Evolutionary conservation across 2,888 invertebrate genomes (phyloP).

Genomic region (Drosophila meridiana): DNA sequence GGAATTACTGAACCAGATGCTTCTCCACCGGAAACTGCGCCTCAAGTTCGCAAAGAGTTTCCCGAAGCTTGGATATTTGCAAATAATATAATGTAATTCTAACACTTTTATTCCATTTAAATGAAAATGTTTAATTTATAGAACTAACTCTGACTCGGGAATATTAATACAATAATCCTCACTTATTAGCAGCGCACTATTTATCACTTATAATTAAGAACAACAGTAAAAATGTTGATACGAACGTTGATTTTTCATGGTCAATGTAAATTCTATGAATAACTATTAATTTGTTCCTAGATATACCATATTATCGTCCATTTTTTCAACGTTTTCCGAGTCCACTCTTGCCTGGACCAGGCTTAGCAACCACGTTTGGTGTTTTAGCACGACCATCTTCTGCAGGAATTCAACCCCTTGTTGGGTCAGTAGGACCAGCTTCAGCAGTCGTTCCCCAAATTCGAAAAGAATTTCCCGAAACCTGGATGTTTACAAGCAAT

Average conservation of each 20-base stretch:
- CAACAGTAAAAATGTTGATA: not conserved
- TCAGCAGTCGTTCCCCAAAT: conserved; percentile 27
- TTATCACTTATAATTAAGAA: not conserved
- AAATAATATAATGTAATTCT: conserved; percentile 39
- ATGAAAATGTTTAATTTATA: not conserved
- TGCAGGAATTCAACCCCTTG: not conserved
- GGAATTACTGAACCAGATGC: not conserved
- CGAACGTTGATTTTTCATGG: not conserved
- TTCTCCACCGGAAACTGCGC: not conserved
- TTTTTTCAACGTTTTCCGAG: not conserved
- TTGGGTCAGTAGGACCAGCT: not conserved
- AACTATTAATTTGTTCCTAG: conserved; percentile 16
- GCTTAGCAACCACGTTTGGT: not conserved
- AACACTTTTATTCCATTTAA: not conserved
- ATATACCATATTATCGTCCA: not conserved
- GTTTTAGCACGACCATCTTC: not conserved
- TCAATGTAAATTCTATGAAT: not conserved
- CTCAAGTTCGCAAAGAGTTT: conserved; percentile 11
- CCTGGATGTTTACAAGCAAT: conserved; percentile 87
- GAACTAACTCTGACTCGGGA: conserved; percentile 10
- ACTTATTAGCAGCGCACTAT: not conserved
- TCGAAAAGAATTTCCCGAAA: conserved; percentile 89
- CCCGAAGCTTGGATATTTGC: conserved; percentile 89
- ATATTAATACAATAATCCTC: not conserved
- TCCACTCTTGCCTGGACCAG: not conserved